Evolutionary conservation across 2,888 invertebrate genomes (phyloP).

Genomic region (Dioctria rufipes): DNA sequence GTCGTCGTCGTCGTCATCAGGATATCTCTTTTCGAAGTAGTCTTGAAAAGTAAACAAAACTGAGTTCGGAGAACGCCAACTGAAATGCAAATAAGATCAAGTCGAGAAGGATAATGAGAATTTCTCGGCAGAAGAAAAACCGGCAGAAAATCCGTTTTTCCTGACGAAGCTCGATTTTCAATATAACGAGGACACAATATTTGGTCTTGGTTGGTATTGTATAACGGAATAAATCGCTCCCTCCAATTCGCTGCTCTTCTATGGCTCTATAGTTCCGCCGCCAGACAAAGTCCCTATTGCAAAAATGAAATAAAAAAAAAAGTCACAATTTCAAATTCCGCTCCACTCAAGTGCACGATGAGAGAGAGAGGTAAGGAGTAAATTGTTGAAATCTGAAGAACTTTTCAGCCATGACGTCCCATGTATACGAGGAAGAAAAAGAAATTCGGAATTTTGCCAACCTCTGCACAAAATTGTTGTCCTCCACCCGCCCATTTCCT

Average conservation of each 20-base stretch:
- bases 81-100: constrained; percentile 42
- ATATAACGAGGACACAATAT: constrained; percentile 52
- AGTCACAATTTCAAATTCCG: constrained; percentile 39
- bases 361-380: not conserved
- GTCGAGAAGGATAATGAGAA: constrained; percentile 49
- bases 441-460: constrained; percentile 20
- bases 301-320: constrained; percentile 15
- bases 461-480: not conserved
- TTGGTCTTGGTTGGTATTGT: constrained; percentile 37
- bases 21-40: constrained; percentile 38
- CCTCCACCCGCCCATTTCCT: not conserved
- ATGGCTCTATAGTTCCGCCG: constrained; percentile 13
- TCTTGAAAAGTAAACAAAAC: constrained; percentile 42
- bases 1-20: not conserved
- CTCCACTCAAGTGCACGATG: constrained; percentile 1
- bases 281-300: constrained; percentile 41
- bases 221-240: constrained; percentile 27
- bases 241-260: not conserved
- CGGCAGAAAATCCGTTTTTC: constrained; percentile 35
- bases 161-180: constrained; percentile 51
- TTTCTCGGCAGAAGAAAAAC: constrained; percentile 35
- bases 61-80: constrained; percentile 32
- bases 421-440: not conserved
- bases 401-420: constrained; percentile 5
- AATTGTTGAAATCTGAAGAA: constrained; percentile 44